Base-by-base conservation (phyloP, 2,797 vertebrate species). In the Hybognathus amarus region DNA sequence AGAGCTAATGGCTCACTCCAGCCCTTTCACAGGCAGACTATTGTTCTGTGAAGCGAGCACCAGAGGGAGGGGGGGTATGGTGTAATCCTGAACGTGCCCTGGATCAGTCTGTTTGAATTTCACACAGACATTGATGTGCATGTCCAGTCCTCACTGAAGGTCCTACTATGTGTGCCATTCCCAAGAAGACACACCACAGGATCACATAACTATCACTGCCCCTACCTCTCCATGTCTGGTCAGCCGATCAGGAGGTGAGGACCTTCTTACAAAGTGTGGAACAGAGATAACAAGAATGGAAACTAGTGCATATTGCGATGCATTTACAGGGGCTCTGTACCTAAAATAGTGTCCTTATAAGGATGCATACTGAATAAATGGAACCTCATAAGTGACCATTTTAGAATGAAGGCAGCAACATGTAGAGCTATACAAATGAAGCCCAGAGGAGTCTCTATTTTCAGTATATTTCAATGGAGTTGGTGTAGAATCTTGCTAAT, bases 61-160 rank as follows among this genome's bases (percentile, higher is more conserved):
- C 90, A 91, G 84, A 90, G 90, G 92, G 92, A 91, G 93, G 92
- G 90, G 45, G 93, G 83, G 63, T 75, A 64, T 82, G 74, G 93
- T 95, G 94, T 95, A 95, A 95, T 95, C 94, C 94, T 93, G 94
- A 93, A 93, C 95, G 92, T 95, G 95, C 93, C 94, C 94, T 91
- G 94, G 95, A 95, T 96, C 94, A 95, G 95, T 96, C 95, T 93
- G 93, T 94, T 95, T 94, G 90, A 92, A 95, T 95, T 95, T 96
- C 94, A 96, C 94, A 95, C 93, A 90, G 91, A 86, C 88, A 87
- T 91, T 87, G 87, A 87, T 88, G 86, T 94, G 93, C 91, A 92
- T 89, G 90, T 89, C 88, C 80, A n/a, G 69, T 90, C 89, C 85
- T 90, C 91, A 92, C 92, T 91, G 79, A 92, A 90, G 90, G 91